phyloP scores from a whole-genome alignment of 2,888 invertebrate species.

The Eretmocerus hayati region DNA sequence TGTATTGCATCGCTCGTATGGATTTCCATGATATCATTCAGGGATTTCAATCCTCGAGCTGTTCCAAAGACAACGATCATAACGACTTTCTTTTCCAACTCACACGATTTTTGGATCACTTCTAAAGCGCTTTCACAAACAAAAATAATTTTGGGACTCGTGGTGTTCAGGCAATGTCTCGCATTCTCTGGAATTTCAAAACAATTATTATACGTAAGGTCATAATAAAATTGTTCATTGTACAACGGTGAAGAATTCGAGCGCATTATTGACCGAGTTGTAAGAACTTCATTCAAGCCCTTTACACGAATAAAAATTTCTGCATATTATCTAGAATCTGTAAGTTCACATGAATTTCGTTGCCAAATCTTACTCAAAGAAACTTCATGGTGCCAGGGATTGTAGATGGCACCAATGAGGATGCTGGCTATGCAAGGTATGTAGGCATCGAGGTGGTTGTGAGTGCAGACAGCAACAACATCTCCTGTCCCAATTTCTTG shows the following conservation, averaged over 20 bases:
- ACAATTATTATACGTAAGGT: too few species aligned
- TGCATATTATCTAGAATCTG: too few species aligned
- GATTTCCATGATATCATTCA: conserved; percentile 25
- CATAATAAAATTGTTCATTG: too few species aligned
- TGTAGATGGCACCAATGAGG: conserved; percentile 32
- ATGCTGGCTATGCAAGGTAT: conserved; percentile 32
- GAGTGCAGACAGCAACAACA: conserved; percentile 30
- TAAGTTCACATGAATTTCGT: not conserved
- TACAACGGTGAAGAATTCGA: too few species aligned
- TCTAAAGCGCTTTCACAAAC: conserved; percentile 17
- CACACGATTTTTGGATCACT: conserved; percentile 19
- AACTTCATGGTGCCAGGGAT: conserved; percentile 33
- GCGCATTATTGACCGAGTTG: too few species aligned
- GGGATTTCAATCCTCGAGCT: conserved; percentile 18
- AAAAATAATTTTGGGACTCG: conserved; percentile 35
- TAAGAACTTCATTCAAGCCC: too few species aligned
- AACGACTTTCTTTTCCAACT: conserved; percentile 22
- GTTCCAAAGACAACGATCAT: conserved; percentile 30
- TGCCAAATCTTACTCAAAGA: conserved; percentile 27
- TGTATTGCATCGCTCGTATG: conserved; percentile 24
- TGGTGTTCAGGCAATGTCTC: conserved; percentile 27
- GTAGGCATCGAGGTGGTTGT: conserved; percentile 32
- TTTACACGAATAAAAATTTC: too few species aligned
- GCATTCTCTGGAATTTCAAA: conserved; percentile 26
- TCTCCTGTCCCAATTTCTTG: conserved; percentile 30